Conservation (phyloP, 2,888 invertebrate genomes). For the Tortrix viridana region DNA sequence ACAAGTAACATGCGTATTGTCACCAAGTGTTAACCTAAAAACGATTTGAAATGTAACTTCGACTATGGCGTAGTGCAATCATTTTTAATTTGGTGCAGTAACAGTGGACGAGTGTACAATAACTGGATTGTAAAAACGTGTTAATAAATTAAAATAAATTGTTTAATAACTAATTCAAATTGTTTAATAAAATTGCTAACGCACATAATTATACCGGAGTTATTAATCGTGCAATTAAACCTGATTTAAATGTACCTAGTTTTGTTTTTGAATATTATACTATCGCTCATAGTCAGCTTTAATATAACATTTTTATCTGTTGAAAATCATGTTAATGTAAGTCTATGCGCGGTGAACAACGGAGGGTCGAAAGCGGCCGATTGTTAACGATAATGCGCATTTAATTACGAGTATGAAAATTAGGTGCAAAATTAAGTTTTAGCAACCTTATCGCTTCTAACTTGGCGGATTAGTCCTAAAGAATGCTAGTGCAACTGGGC, state of each 20-base stretch:
- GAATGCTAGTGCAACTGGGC: no score
- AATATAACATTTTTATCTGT: no score
- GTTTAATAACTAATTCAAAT: not conserved
- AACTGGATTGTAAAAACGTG: not conserved
- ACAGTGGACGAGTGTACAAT: not conserved
- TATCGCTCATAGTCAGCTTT: no score
- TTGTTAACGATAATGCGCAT: no score
- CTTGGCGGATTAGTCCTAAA: no score
- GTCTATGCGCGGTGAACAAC: no score
- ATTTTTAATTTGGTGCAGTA: conserved; percentile 1
- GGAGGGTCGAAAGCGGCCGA: no score
- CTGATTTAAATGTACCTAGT: conserved; percentile 46
- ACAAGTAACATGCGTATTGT: conserved; percentile 44
- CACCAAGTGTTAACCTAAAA: conserved; percentile 14
- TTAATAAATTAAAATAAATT: conserved; percentile 7
- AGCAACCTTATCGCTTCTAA: no score
- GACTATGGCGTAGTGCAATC: conserved; percentile 4
- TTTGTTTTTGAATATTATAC: no score
- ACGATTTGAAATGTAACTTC: conserved; percentile 8
- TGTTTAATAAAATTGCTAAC: conserved; percentile 35
- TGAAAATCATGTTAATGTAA: no score
- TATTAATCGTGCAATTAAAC: conserved; percentile 53
- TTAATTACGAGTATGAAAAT: no score
- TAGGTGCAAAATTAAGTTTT: no score
- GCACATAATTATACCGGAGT: conserved; percentile 49